These are phyloP conservation scores for Catocala nupta DNA, from an alignment of 2,888 invertebrate species.

Conservation along the genomic window DNA sequence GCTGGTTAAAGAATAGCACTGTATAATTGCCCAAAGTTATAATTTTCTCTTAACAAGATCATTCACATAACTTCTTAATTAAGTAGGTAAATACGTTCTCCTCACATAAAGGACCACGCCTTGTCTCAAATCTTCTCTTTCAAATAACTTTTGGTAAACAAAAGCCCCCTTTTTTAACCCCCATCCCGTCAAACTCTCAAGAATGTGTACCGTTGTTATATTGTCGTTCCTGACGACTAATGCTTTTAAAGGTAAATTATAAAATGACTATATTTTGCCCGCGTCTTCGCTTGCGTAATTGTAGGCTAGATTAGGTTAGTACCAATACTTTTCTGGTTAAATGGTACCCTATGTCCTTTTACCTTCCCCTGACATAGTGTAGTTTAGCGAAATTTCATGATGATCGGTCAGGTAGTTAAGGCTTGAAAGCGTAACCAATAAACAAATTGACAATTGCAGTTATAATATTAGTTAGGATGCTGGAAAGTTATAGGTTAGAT, in stretches of 20 bases:
- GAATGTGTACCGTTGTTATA: background rate
- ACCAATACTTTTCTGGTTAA: no score
- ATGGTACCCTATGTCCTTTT: no score
- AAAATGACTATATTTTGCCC: background rate
- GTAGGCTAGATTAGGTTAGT: no score
- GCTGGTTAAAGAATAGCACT: no score
- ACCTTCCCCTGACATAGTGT: no score
- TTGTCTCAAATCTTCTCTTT: background rate
- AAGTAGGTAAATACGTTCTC: background rate
- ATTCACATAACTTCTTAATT: constrained; percentile 1
- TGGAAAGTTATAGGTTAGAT: no score
- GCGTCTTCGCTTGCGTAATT: no score
- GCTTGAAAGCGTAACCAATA: no score
- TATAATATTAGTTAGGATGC: no score
- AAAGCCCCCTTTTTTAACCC: background rate
- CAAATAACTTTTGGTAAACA: background rate
- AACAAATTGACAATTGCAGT: no score
- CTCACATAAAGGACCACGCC: background rate
- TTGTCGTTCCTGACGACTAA: constrained; percentile 1
- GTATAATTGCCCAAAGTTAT: background rate
- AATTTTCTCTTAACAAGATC: background rate
- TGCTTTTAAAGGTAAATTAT: background rate
- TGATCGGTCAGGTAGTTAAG: no score
- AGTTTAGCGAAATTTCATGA: no score
- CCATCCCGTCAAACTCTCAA: background rate